Base-by-base conservation (phyloP, 2,888 invertebrate species). In the Neria commutata region DNA sequence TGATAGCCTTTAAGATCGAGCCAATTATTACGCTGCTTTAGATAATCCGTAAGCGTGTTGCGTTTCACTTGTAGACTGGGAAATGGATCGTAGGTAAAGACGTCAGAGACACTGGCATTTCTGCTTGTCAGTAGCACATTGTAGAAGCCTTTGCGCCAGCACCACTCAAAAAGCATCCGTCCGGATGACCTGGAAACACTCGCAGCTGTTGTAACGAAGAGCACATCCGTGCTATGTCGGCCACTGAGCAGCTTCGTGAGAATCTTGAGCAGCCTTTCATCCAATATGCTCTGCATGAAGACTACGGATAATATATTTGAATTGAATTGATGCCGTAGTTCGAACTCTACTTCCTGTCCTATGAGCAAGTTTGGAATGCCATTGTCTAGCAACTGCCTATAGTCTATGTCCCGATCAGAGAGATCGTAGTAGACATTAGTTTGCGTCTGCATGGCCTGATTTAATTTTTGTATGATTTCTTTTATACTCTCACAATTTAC, bases 71-170 rank as follows among this genome's bases (percentile, higher is more conserved):
- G 25, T 6, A 26, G 29, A 11, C 21, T 14, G 8, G 60, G 60
- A 51, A 52, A 60, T 2, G 60, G 52, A 16, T 42, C 24, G 8
- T 56, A 33, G 1, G 55, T 42, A 14, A 50, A 5, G 4, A 49
- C 11, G 8, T 8, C 37, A 16, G 19, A 19, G 8, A 3, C 46
- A 2, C 19, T 19, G n/a, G n/a, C n/a, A n/a, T n/a, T n/a, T n/a
- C n/a, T n/a, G n/a, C n/a, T n/a, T 33, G 33, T 33, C 8, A 65
- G 54, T 29, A 67, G 50, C 10, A 67, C 63, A 53, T 65, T 63
- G 0, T 63, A 55, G 40, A 67, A 67, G 3, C 67, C 67, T 26
- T 42, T 54, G 8, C 53, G 34, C 67, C 66, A 67, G 25, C 62
- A 67, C 62, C 64, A 59, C 16, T 63, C 56, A 33, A 67, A 65